phyloP scores from a whole-genome alignment of 1,140 invertebrate species.

The Mya arenaria region DNA sequence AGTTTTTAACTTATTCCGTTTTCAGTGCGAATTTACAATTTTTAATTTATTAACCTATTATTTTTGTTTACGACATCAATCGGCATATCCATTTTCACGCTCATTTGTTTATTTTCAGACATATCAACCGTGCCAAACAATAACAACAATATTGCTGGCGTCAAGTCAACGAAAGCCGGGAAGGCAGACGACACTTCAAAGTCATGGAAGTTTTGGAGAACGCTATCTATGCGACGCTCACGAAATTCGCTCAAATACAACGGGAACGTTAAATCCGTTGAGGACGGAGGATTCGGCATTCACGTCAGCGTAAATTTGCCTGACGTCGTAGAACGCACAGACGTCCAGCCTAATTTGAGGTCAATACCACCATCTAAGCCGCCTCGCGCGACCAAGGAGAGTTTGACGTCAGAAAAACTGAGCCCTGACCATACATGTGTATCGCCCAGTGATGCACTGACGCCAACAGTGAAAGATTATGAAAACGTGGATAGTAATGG shows the following conservation, averaged over 20 bases:
- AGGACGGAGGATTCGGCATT: neutral
- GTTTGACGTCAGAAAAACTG: conserved; percentile 16
- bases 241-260: neutral
- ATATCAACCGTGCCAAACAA: conserved; percentile 36
- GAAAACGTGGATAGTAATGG: conserved; percentile 34
- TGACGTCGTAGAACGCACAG: conserved; percentile 64
- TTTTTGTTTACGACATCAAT: no score
- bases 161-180: neutral
- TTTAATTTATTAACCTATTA: no score
- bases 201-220: conserved; percentile 54
- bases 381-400: conserved; percentile 65
- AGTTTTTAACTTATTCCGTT: no score
- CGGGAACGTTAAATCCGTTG: neutral
- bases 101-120: conserved; percentile 32
- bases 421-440: no score
- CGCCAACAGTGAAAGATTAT: conserved; percentile 14
- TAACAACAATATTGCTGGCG: conserved; percentile 43
- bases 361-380: conserved; percentile 74
- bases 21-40: no score
- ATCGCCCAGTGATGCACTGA: neutral
- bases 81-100: no score
- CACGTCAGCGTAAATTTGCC: conserved; percentile 46
- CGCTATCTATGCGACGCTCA: conserved; percentile 38
- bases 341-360: conserved; percentile 62
- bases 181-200: neutral